A percentile compares a stretch with the other conserved stretches of the same genome.
Evolutionary conservation across 2,888 invertebrate species (phyloP).

Genomic region (Adela reaumurella): DNA sequence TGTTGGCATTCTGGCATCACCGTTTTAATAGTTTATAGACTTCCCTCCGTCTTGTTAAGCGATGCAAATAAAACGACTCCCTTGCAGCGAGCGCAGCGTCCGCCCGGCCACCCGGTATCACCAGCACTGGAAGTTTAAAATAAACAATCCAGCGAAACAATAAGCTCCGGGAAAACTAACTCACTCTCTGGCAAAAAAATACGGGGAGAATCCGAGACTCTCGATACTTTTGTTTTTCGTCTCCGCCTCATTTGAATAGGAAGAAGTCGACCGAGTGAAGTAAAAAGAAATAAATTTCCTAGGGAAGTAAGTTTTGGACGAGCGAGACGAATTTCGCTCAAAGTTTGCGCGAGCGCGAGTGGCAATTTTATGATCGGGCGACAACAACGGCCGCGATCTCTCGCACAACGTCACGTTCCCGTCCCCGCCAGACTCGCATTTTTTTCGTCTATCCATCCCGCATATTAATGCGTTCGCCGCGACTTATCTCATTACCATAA

Average conservation of each 20-base stretch:
- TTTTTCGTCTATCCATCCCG: no score
- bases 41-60: neutral
- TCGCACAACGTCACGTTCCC: no score
- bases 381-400: no score
- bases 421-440: no score
- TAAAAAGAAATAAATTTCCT: neutral
- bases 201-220: neutral
- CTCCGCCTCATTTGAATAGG: neutral
- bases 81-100: neutral
- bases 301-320: neutral
- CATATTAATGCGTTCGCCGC: no score
- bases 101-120: no score
- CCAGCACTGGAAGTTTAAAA: neutral
- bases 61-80: neutral
- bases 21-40: no score
- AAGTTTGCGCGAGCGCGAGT: no score
- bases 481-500: no score
- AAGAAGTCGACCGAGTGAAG: neutral
- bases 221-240: neutral
- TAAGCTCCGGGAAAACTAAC: neutral
- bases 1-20: no score
- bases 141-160: neutral
- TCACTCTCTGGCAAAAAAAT: no score
- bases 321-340: neutral
- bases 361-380: no score